A percentile compares a stretch with the other conserved stretches of the same genome.
These are phyloP conservation scores for Thera obeliscata DNA, from an alignment of 2,888 invertebrate species.

Conservation along the genomic window DNA sequence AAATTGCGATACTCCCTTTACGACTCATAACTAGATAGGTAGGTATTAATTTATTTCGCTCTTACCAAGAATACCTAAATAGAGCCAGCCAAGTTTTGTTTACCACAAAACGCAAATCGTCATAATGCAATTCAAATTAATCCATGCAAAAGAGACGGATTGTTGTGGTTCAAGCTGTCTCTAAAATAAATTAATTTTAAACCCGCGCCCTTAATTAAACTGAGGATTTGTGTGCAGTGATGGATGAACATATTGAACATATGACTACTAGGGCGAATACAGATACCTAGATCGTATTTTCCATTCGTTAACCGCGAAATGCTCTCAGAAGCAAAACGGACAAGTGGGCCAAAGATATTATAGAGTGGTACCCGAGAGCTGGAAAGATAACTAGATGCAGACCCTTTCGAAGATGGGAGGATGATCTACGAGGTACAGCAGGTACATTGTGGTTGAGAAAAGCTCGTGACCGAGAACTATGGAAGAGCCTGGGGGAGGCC, in stretches of 20 bases:
- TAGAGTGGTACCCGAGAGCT: too few species aligned
- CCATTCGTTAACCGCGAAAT: not conserved
- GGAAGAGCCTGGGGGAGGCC: too few species aligned
- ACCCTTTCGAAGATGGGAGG: too few species aligned
- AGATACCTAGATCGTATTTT: not conserved
- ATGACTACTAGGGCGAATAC: slow-evolving; percentile 14
- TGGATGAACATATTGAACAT: slow-evolving; percentile 46
- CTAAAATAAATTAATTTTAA: slow-evolving; percentile 48
- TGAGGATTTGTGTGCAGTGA: slow-evolving; percentile 45
- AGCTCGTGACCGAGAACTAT: too few species aligned
- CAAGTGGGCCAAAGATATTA: too few species aligned
- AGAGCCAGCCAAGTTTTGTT: not conserved
- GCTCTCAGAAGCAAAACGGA: too few species aligned
- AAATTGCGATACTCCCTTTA: too few species aligned
- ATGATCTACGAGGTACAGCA: too few species aligned
- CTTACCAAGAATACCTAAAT: not conserved
- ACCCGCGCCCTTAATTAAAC: slow-evolving; percentile 49
- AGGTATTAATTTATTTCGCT: too few species aligned
- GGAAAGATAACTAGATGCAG: too few species aligned
- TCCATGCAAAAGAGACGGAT: slow-evolving; percentile 34
- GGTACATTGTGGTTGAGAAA: too few species aligned
- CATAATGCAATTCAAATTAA: slow-evolving; percentile 15
- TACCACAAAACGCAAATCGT: not conserved
- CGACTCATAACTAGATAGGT: too few species aligned
- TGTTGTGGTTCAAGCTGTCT: slow-evolving; percentile 42